These are phyloP conservation scores for Lepidurus arcticus DNA, from an alignment of 1,140 invertebrate genomes.

Conservation along the genomic window DNA sequence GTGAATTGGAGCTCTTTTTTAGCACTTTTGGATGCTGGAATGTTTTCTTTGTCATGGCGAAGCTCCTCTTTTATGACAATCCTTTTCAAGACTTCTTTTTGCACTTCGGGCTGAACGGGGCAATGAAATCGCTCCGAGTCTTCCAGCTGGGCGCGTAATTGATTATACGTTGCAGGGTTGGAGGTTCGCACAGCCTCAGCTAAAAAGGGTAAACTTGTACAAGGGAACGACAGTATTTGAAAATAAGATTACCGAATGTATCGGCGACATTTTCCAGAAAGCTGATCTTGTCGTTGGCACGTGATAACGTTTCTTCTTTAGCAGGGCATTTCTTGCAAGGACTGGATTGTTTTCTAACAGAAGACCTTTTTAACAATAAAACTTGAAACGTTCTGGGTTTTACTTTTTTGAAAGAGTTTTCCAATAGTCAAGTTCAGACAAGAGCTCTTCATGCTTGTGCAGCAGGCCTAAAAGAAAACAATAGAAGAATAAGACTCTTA, in stretches of 20 bases:
- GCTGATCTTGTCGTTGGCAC: not conserved
- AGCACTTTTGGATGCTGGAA: not conserved
- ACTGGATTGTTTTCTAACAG: not conserved
- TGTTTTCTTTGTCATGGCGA: not conserved
- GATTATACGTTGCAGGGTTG: not conserved
- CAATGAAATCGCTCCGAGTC: not conserved
- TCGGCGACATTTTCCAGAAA: not conserved
- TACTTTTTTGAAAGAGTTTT: not conserved
- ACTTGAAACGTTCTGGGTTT: not conserved
- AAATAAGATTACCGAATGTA: not conserved
- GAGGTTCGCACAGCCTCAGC: not conserved
- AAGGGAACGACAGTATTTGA: not conserved
- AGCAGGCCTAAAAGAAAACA: not conserved
- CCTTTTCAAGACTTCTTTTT: not conserved
- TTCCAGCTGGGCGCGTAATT: conserved; percentile 1
- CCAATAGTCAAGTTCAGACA: not conserved
- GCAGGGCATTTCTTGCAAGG: not conserved
- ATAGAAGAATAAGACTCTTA: not conserved
- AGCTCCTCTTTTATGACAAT: not conserved
- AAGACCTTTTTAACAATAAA: not conserved
- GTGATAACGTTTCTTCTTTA: not conserved
- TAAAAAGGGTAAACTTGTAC: not conserved
- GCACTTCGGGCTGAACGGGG: not conserved
- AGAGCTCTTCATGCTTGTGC: not conserved
- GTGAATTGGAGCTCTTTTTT: not conserved